Conservation (phyloP, 2,888 invertebrate genomes). For the Pterostichus niger region DNA sequence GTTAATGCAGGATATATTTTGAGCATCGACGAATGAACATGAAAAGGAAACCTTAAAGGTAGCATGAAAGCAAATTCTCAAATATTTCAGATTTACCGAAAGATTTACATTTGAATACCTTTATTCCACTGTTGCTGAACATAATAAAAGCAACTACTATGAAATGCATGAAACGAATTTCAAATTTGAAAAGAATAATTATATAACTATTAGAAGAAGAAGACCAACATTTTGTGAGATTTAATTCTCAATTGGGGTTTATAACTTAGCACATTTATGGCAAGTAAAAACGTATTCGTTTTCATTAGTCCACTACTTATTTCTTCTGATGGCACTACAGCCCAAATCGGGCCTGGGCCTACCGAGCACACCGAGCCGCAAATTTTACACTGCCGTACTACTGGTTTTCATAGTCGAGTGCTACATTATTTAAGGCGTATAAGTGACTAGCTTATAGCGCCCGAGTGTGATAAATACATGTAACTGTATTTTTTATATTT, state of each 20-base stretch:
- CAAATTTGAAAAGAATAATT: constrained; percentile 39
- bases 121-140: constrained; percentile 13
- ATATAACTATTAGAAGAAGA: neutral
- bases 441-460: too few relatives aligned
- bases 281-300: too few relatives aligned
- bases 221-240: neutral
- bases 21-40: constrained; percentile 46
- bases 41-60: constrained; percentile 18
- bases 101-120: constrained; percentile 53
- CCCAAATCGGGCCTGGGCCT: too few relatives aligned
- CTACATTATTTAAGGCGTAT: too few relatives aligned
- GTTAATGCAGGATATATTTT: constrained; percentile 48
- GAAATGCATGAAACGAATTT: constrained; percentile 15
- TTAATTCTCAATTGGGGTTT: neutral
- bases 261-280: too few relatives aligned
- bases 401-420: too few relatives aligned
- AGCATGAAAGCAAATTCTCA: constrained; percentile 32
- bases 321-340: too few relatives aligned
- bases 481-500: too few relatives aligned
- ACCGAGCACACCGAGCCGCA: too few relatives aligned
- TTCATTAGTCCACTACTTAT: too few relatives aligned
- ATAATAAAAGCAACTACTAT: constrained; percentile 30
- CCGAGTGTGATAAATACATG: too few relatives aligned
- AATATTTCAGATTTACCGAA: constrained; percentile 42
- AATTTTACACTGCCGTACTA: too few relatives aligned